Evolutionary conservation across 2,888 invertebrate genomes (phyloP), one percentile per base, ranked within the genome.

Genomic region (Muschampia plurimacula): DNA sequence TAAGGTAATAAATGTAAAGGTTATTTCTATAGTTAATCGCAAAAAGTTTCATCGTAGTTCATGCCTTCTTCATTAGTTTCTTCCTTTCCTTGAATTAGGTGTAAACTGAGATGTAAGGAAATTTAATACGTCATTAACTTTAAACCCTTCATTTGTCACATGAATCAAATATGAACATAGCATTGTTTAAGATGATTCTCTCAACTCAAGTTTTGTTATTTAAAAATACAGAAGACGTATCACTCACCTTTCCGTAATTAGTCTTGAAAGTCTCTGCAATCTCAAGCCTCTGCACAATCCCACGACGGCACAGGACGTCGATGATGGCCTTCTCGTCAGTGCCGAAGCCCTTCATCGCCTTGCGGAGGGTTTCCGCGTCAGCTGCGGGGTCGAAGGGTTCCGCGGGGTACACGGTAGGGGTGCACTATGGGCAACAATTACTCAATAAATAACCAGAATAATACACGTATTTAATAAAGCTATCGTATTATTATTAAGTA

Each of bases 341-440:
- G 72, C 98, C 98, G 82, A 98, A 96, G 72, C 98, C 98, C 89
- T 98, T 98, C 98, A 98, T 98, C 28, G 98, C 98, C 88, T 97
- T 98, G 79, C 97, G 96, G 69, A 98, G 95, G 74, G 96, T 96
- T 78, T 97, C 97, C 3, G 98, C 98, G 95, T 98, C 98, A 67
- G 96, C 96, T 74, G 96, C 96, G 13, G 98, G 96, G 87, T 98
- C 97, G 91, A 98, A 98, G 57, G 97, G 97, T 79, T 97, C 97
- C 76, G 97, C 97, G 59, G 98, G 97, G 91, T 96, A 97, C 77
- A 98, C 97, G 78, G 98, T 98, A 84, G 98, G 98, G 78, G 97
- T 97, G 89, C 97, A 97, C 98, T 97, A 85, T 13, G 86, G 82
- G 75, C 12, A 59, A 59, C 6, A 59, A 49, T 12, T 13, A 13